Base-by-base conservation (phyloP, 2,797 vertebrate species). In the Typhlichthys subterraneus region DNA sequence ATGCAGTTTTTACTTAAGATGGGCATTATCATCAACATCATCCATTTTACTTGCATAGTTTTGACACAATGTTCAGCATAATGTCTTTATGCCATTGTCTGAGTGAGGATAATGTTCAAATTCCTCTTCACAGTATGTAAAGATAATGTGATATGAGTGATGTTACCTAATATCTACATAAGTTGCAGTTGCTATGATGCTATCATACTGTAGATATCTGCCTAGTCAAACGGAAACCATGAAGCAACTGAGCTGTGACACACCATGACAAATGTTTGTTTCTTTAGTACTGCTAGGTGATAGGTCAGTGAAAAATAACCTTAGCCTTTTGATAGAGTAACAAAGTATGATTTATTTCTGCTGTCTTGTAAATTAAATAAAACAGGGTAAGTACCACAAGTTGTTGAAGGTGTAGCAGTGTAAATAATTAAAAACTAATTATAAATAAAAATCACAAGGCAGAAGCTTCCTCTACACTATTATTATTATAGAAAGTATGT, bases 221-320 rank as follows among this genome's bases (percentile, higher is more conserved):
- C 6, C 2, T 56, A 45, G 73, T 74, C 59, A 83, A 85, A 79
- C 60, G 63, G 83, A 89, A 87, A 77, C 72, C 69, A 46, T 65
- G 45, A 73, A 53, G 45, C 66, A 51, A 54, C 19, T 53, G 38
- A 53, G n/a, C 49, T 56, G 45, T 60, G 77, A 69, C 58, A 78
- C 61, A 78, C 1, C n/a, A 74, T 61, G 70, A 75, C 14, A 47
- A 61, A 69, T 3, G 75, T 72, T 86, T 85, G 77, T 55, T 49
- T 68, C 49, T 46, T 15, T 57, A 23, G 31, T 63, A 52, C 55
- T 9, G 7, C 9, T 42, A 42, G 38, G 38, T 42, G 38, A 55
- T 55, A 13, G 65, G 6, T 47, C 17, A 50, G 14, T 29, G 1
- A 8, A 1, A 38, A 38, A 38, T 38, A 38, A 42, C 17, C 49